These are phyloP conservation scores for Sepioteuthis lessoniana DNA, from an alignment of 2,888 invertebrate genomes.

Conservation along the genomic window DNA sequence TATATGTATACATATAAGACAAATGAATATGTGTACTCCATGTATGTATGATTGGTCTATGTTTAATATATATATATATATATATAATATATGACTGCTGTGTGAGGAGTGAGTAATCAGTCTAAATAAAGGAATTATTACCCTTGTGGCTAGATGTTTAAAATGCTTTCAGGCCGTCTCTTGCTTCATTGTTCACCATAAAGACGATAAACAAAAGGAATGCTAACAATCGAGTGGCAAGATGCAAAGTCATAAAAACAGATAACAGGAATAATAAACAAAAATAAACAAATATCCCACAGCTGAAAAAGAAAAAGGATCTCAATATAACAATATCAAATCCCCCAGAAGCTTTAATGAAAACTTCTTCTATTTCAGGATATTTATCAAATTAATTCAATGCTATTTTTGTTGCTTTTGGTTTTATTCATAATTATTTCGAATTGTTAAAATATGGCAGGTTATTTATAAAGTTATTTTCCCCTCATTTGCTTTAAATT, in stretches of 20 bases:
- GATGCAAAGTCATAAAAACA: neutral
- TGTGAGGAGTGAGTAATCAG: no score
- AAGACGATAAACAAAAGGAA: neutral
- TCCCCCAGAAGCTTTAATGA: neutral
- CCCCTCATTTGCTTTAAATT: neutral
- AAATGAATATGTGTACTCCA: neutral
- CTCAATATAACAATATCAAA: neutral
- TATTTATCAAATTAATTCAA: neutral
- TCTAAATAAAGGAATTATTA: neutral
- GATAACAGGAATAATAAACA: neutral
- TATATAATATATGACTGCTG: neutral
- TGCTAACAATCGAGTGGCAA: neutral
- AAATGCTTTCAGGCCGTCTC: neutral
- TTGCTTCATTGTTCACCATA: neutral
- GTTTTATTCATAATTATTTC: neutral
- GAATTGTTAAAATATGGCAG: neutral
- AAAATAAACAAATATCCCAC: neutral
- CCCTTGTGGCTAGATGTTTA: neutral
- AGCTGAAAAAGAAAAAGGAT: neutral
- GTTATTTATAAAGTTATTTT: conserved; percentile 19
- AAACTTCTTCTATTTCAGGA: neutral
- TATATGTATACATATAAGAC: neutral
- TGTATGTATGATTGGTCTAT: neutral
- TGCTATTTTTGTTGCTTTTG: neutral
- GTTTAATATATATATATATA: neutral